Base-by-base conservation (phyloP, 2,888 invertebrate genomes). In the Petrolisthes cinctipes region DNA sequence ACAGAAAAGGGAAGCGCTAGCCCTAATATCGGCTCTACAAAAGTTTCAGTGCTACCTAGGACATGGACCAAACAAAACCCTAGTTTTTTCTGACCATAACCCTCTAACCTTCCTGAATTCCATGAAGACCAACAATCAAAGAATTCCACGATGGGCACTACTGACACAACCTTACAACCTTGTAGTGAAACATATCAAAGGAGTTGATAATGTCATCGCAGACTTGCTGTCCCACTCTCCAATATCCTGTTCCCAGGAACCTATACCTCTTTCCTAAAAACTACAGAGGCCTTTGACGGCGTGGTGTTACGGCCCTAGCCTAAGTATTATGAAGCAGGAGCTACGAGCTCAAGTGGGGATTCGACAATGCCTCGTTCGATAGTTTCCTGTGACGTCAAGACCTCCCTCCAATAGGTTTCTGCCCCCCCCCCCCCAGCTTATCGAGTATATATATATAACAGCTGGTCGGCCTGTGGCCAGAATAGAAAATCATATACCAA, bases 31-130 rank as follows among this genome's bases (percentile, higher is more conserved):
- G 4, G 71, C 71, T 20, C 5, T 71, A 4, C 71, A 71, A 11
- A 71, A 71, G 14, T 71, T 71, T 71, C n/a, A 71, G n/a, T 71
- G 71, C 71, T 71, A 71, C 20, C 71, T 71, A 5, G n/a, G 20
- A 5, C 71, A n/a, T 20, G 71, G n/a, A 5, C 71, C 71, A n/a
- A 17, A 11, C 14, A 6, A 17, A 17, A 71, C 71, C 71, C 5
- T 71, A 11, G 71, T 71, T 5, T 71, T 71, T 20, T 71, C 71
- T 20, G 71, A 71, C 71, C 71, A 71, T 20, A 71, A 71, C 71
- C 5, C 71, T 6, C 71, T 71, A 20, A 11, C 14, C 71, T 71
- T 71, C 71, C 17, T 71, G 5, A 17, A 71, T 11, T 71, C 71
- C 71, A 71, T 71, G 71, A 71, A 71, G 71, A 20, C 5, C 6